Conservation (phyloP, 2,797 vertebrate species). For the Tinamus major region DNA sequence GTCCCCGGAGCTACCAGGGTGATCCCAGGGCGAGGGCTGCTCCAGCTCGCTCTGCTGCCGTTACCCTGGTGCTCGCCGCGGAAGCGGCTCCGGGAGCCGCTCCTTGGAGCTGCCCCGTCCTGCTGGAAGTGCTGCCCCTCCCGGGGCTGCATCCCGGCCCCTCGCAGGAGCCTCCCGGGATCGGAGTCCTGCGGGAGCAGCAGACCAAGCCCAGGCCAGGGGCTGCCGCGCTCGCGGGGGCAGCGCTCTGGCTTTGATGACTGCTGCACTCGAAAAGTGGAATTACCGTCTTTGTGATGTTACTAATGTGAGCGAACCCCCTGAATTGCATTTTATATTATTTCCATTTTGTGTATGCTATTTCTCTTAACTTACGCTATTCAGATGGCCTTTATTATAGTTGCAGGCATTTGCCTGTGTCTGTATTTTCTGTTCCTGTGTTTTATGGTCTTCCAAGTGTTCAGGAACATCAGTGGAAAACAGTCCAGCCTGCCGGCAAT, state of each 20-base stretch:
- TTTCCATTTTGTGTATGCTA: background rate
- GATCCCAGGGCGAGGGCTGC: background rate
- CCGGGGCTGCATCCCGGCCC: background rate
- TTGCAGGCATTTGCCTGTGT: constrained; percentile 95
- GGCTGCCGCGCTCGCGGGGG: no score
- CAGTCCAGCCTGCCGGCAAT: constrained; percentile 92
- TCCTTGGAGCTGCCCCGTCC: background rate
- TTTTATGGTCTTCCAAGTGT: constrained; percentile 99
- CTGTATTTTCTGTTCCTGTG: constrained; percentile 98
- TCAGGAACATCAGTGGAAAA: constrained; percentile 96
- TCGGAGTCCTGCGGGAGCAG: background rate
- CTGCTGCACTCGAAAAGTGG: background rate
- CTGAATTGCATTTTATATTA: background rate
- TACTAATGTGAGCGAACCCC: background rate
- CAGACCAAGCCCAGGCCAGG: background rate
- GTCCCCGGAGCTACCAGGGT: background rate
- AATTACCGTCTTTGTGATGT: background rate
- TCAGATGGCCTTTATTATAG: constrained; percentile 98
- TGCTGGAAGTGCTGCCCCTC: background rate
- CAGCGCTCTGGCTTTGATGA: background rate
- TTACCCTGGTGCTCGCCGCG: background rate
- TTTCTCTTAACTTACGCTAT: constrained; percentile 77
- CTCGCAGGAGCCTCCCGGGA: background rate
- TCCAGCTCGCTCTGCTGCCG: background rate
- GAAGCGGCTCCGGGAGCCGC: background rate